Base-by-base conservation (phyloP, 2,888 invertebrate species). In the Mythimna albipuncta region DNA sequence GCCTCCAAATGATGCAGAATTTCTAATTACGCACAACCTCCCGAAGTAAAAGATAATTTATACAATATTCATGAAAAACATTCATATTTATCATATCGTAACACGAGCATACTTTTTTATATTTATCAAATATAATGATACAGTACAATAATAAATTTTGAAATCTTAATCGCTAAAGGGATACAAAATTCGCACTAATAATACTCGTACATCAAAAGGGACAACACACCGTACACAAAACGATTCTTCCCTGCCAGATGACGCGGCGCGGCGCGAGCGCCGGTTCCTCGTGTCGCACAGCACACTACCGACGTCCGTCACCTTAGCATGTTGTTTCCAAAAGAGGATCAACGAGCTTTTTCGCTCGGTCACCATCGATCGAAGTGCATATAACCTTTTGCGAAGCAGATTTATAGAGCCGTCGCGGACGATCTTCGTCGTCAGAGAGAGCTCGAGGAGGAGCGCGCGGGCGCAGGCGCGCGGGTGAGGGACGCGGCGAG, bases 171-270 rank as follows among this genome's bases (percentile, higher is more conserved):
- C 82, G 81, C 93, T 94, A 94, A 89, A 90, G 91, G 94, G 94
- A 95, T 95, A 95, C 93, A 95, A 95, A 95, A 94, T 94, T 94
- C 94, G 92, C 92, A 92, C 94, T 95, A 95, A 92, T 94, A 95
- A 95, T 95, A 95, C 95, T 95, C 95, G 87, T 92, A 92, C 91
- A 90, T 88, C 88, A 87, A 91, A 89, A 82, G 86, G 85, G 85
- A 85, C 83, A 85, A 85, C 88, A 84, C 88, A 86, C 87, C 87
- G 84, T 84, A 87, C 87, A 89, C 83, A 81, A 82, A 81, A 79
- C 85, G 83, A 82, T 77, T 77, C 69, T 79, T 75, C 64, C 69
- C 64, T 68, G 63, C 59, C 79, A 72, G 67, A 64, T 47, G 74
- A 69, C 65, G 69, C 62, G 50, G 59, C 61, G 26, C 64, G 61